phyloP scores from a whole-genome alignment of 2,888 invertebrate species.

The Gibbula magus region DNA sequence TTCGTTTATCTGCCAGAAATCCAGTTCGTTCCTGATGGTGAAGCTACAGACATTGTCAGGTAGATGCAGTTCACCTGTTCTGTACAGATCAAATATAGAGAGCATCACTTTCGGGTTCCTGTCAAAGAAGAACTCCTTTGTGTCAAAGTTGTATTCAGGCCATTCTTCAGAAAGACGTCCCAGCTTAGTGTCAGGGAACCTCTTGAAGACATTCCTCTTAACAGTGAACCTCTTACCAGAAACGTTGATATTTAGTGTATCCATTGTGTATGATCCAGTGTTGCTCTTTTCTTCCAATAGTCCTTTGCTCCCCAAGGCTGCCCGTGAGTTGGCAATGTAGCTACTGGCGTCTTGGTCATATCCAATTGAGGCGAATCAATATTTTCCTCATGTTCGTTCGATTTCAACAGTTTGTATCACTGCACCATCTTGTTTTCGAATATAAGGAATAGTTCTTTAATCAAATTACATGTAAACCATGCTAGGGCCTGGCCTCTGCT shows the following conservation, averaged over 20 bases:
- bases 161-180: slow-evolving; percentile 31
- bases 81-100: slow-evolving; percentile 53
- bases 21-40: slow-evolving; percentile 52
- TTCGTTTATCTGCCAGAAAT: slow-evolving; percentile 58
- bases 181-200: slow-evolving; percentile 38
- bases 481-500: too few species aligned
- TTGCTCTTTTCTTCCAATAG: too few species aligned
- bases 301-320: too few species aligned
- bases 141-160: slow-evolving; percentile 24
- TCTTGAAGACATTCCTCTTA: slow-evolving; percentile 28
- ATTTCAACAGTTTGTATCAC: too few species aligned
- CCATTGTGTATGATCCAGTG: background rate
- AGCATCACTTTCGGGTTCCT: slow-evolving; percentile 53
- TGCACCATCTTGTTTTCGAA: too few species aligned
- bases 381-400: too few species aligned
- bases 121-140: slow-evolving; percentile 53
- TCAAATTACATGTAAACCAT: too few species aligned
- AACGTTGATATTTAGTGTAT: slow-evolving; percentile 39
- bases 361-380: too few species aligned
- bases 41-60: slow-evolving; percentile 62
- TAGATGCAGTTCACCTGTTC: slow-evolving; percentile 55
- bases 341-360: too few species aligned
- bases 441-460: too few species aligned
- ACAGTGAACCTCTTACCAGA: slow-evolving; percentile 47
- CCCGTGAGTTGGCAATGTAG: too few species aligned